Evolutionary conservation across 2,888 invertebrate species (phyloP).

Genomic region (Chrysotoxum bicinctum): DNA sequence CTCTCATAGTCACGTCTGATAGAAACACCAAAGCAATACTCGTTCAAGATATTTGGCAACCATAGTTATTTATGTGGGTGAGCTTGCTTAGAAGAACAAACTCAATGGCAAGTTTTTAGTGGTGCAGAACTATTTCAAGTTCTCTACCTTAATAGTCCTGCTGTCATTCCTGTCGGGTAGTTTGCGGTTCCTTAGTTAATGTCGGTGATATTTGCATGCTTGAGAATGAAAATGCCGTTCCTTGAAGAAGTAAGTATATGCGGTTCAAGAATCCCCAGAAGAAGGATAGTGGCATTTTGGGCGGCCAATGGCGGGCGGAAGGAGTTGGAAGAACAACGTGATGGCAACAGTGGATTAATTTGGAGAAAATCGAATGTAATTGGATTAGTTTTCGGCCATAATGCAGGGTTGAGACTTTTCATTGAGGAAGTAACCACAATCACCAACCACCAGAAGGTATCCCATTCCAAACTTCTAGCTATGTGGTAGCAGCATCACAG

Average conservation of each 20-base stretch:
- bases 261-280: constrained; percentile 45
- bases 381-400: constrained; percentile 70
- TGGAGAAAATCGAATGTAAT: constrained; percentile 70
- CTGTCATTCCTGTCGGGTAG: constrained; percentile 72
- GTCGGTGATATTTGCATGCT: constrained; percentile 69
- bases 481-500: neutral
- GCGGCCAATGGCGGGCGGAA: neutral
- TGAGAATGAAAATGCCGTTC: constrained; percentile 37
- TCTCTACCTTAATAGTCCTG: constrained; percentile 67
- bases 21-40: no score
- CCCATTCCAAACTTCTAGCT: neutral
- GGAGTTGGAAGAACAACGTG: neutral
- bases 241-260: constrained; percentile 9
- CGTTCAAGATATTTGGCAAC: constrained; percentile 6
- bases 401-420: constrained; percentile 61
- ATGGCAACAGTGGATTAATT: constrained; percentile 67
- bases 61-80: neutral
- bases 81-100: constrained; percentile 19
- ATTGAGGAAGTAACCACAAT: constrained; percentile 61
- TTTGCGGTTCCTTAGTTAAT: constrained; percentile 70
- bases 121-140: constrained; percentile 65
- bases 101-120: constrained; percentile 60
- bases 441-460: neutral
- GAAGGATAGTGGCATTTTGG: constrained; percentile 6
- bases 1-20: no score